Conservation (phyloP, 2,113 vertebrate species). For the Rynchops niger region DNA sequence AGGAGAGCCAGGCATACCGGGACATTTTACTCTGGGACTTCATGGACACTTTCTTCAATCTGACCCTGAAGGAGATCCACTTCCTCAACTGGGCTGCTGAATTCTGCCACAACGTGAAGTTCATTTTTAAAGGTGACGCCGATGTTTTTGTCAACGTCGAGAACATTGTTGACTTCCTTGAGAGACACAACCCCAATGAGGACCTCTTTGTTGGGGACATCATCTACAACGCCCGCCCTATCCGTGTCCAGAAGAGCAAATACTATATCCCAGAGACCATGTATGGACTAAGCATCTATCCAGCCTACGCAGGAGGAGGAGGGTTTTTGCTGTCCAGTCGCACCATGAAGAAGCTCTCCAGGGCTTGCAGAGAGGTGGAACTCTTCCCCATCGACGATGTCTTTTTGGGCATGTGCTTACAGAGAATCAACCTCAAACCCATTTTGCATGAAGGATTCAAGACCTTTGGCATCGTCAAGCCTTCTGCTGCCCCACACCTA, state of each 20-base stretch:
- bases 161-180: conserved; percentile 91
- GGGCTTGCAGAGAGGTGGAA: conserved; percentile 89
- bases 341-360: conserved; percentile 83
- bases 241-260: conserved; percentile 85
- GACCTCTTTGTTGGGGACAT: conserved; percentile 94
- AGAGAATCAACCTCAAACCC: conserved; percentile 86
- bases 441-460: conserved; percentile 88
- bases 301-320: conserved; percentile 90
- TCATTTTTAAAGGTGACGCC: conserved; percentile 92
- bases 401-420: conserved; percentile 96
- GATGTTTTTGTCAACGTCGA: conserved; percentile 94
- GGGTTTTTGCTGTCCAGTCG: conserved; percentile 89
- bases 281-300: conserved; percentile 87
- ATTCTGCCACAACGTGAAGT: conserved; percentile 84
- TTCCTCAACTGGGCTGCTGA: conserved; percentile 90
- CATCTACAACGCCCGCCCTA: conserved; percentile 89
- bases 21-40: conserved; percentile 97
- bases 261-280: conserved; percentile 91
- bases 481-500: conserved; percentile 91
- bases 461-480: conserved; percentile 91
- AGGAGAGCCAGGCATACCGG: conserved; percentile 84
- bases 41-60: conserved; percentile 95
- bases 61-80: conserved; percentile 96
- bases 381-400: conserved; percentile 97
- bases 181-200: conserved; percentile 50